Evolutionary conservation across 2,797 vertebrate species (phyloP), one percentile per base, ranked within the genome.

Genomic region (Calcarius lapponicus): DNA sequence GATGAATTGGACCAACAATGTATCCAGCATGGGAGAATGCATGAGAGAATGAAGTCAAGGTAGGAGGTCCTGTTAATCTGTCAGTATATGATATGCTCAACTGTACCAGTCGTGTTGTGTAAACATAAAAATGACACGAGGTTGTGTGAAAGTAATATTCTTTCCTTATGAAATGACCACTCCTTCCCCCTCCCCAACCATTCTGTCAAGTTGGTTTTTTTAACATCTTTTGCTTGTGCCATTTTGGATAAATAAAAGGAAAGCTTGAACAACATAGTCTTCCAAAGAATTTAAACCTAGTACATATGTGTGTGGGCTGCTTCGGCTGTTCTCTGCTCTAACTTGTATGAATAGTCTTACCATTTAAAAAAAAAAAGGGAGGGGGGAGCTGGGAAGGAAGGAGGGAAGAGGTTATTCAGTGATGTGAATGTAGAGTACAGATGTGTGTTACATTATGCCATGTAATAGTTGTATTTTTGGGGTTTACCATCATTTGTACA

Each of bases 11-110:
- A 99, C 95, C 98, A 98, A 57, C 99, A 99, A 76, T 99, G 99
- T 95, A 97, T 99, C 94, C 99, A 99, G 85, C 99, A 99, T 48
- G 99, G 99, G 62, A 98, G 93, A 95, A 98, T 99, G 93, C 99
- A 99, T 93, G 98, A 99, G 93, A 98, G 98, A 90, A 99, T 99
- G 99, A 99, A 99, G 97, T 97, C 98, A 82, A 99, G 99, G 99
- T 99, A 98, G 96, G 70, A 97, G 80, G 66, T 58, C 80, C 54
- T 90, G 62, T 74, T 92, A 65, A 82, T 86, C 90, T 92, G 21
- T 88, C 73, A 18, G 60, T 29, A 17, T 78, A 66, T 61, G 90
- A 60, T 89, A 65, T n/a, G 7, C 4, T 70, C 5, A 34, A 11
- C 32, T 47, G 34, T 85, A 86, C 79, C 58, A 70, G 32, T 81